Base-by-base conservation (phyloP, 2,797 vertebrate genomes). In the Enteromius afrohamiltoni region DNA sequence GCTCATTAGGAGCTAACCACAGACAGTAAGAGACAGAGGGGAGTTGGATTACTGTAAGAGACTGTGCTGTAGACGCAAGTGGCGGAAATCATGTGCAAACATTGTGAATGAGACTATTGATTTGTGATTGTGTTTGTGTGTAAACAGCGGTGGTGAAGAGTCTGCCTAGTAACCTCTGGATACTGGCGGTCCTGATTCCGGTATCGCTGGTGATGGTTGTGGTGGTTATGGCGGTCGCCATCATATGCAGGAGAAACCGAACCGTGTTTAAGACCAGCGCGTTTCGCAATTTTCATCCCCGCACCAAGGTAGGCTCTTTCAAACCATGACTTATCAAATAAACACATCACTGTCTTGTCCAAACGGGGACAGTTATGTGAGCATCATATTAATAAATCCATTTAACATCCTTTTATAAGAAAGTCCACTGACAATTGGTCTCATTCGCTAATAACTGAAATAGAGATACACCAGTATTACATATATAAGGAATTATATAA, bases 201-300 rank as follows among this genome's bases (percentile, higher is more conserved):
- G 97, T 99, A 0, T 96, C 96, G 0, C 92, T 99, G 88, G 93
- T 98, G 88, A 93, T 97, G 0, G 95, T 98, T 83, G 96, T 98
- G 87, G 96, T 98, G 82, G 94, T 96, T 90, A 98, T 99, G 94
- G 97, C 98, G 87, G 95, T 97, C 0, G 97, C 96, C 0, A 96
- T 99, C 79, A 92, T 99, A 53, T 99, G 98, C 88, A 95, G 97
- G 89, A 97, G 97, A 91, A 99, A 99, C 95, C 95, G 97, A 90
- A 96, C 95, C 0, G 96, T 98, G 90, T 99, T 99, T 91, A 99
- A 98, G 89, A 94, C 94, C 0, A 96, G 97, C n/a, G 95, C 97
- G 62, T 94, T 98, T 93, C 94, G 97, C 90, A 96, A 94, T 91
- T 94, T 99, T 87, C 97, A 97, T 70, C 95, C 95, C 23, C 96